phyloP scores from a whole-genome alignment of 2,888 invertebrate species.

The Meiosimyza platycephala region DNA sequence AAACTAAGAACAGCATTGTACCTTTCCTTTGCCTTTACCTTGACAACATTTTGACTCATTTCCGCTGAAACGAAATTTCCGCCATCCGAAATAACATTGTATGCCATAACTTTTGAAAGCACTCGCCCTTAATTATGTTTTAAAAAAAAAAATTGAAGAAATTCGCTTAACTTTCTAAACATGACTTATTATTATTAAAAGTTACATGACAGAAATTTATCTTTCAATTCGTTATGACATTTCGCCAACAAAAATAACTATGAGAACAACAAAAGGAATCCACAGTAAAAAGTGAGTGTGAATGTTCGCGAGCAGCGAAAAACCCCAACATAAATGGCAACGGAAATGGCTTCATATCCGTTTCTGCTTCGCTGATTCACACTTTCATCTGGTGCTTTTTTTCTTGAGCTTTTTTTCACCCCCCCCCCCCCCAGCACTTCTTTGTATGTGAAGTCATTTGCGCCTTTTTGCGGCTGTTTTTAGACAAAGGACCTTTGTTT shows the following conservation, averaged over 20 bases:
- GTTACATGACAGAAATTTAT: conserved; percentile 35
- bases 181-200: conserved; percentile 25
- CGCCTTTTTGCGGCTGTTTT: conserved; percentile 21
- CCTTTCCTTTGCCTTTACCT: too few species aligned
- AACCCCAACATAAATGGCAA: background rate
- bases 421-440: too few species aligned
- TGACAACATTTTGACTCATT: too few species aligned
- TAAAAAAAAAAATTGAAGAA: background rate
- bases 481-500: conserved; percentile 14
- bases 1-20: too few species aligned
- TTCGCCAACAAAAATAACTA: background rate
- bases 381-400: background rate
- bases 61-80: background rate
- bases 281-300: background rate
- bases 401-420: background rate
- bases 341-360: conserved; percentile 30
- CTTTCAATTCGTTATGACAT: conserved; percentile 24
- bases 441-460: conserved; percentile 24
- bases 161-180: conserved; percentile 1
- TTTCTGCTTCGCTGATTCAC: conserved; percentile 4
- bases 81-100: background rate
- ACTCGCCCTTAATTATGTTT: conserved; percentile 4
- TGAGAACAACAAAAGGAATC: background rate
- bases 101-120: background rate
- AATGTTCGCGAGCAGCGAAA: background rate